Evolutionary conservation across 35 echinoderm and acorn worm species (phyloP).

Genomic region (Lytechinus pictus): DNA sequence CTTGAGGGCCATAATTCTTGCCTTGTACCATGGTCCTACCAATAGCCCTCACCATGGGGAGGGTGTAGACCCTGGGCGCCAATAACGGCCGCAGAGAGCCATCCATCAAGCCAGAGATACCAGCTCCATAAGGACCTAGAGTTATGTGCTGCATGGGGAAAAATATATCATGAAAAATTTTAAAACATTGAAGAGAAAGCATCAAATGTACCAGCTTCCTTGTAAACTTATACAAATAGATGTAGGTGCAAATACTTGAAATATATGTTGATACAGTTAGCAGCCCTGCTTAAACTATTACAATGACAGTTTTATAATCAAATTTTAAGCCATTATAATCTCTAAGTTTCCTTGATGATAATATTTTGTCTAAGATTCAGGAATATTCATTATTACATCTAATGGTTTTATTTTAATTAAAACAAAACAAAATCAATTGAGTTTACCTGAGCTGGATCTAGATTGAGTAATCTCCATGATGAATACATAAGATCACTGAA

Average conservation of each 20-base stretch:
- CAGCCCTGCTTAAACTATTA: too few species aligned
- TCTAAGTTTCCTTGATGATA: too few species aligned
- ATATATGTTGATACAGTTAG: too few species aligned
- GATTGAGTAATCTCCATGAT: conserved; percentile 91
- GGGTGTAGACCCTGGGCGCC: conserved; percentile 94
- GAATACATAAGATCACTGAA: conserved; percentile 98
- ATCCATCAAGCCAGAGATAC: conserved; percentile 78
- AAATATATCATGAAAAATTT: neutral
- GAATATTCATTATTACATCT: too few species aligned
- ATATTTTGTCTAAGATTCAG: too few species aligned
- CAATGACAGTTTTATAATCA: too few species aligned
- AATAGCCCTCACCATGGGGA: conserved; percentile 95
- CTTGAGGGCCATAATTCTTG: conserved; percentile 98
- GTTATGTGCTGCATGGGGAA: conserved; percentile 55
- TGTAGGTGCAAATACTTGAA: too few species aligned
- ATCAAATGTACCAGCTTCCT: too few species aligned
- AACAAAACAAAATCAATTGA: neutral
- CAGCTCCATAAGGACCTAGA: conserved; percentile 66
- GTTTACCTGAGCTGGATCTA: conserved; percentile 84
- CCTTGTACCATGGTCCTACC: conserved; percentile 99
- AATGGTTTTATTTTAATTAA: too few species aligned
- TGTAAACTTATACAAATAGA: too few species aligned
- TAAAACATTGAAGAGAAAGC: neutral
- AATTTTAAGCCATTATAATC: too few species aligned
- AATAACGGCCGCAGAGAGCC: conserved; percentile 86